phyloP scores from a whole-genome alignment of 2,797 vertebrate species.

The Gymnocypris eckloni region DNA sequence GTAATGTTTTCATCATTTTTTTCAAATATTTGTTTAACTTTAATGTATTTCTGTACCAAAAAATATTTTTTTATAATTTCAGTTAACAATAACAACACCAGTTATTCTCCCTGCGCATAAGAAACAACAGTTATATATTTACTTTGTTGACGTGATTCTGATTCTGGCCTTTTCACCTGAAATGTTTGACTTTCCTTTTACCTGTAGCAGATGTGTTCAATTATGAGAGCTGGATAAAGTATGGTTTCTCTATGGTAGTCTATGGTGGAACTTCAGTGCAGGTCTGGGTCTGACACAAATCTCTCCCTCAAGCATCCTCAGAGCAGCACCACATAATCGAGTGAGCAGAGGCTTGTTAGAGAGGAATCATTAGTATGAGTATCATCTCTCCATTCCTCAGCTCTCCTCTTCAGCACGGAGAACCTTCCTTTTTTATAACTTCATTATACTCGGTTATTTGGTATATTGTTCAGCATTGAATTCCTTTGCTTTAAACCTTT shows the following conservation, averaged over 20 bases:
- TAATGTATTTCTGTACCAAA: neutral
- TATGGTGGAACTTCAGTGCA: neutral
- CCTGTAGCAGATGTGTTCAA: constrained; percentile 39
- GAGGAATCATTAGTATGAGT: constrained; percentile 34
- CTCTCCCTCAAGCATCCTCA: constrained; percentile 40
- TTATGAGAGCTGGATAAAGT: constrained; percentile 16
- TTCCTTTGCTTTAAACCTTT: constrained; percentile 10
- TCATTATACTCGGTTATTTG: constrained; percentile 22
- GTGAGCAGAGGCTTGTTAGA: constrained; percentile 42
- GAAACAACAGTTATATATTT: neutral
- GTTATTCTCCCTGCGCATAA: neutral
- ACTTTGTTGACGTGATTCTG: neutral
- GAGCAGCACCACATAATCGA: constrained; percentile 36
- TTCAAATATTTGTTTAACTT: neutral
- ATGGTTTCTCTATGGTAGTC: constrained; percentile 1
- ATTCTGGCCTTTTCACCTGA: constrained; percentile 2
- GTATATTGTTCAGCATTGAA: neutral
- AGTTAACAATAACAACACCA: neutral
- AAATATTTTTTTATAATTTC: neutral
- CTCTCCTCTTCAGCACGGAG: neutral
- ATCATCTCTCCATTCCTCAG: constrained; percentile 2
- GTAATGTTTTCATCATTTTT: neutral
- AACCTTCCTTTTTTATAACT: constrained; percentile 8
- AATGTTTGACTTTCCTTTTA: neutral
- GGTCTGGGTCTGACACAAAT: constrained; percentile 23